Evolutionary conservation across 2,888 invertebrate genomes (phyloP), one percentile per base, ranked within the genome.

Genomic region (Lordiphosa andalusiaca): DNA sequence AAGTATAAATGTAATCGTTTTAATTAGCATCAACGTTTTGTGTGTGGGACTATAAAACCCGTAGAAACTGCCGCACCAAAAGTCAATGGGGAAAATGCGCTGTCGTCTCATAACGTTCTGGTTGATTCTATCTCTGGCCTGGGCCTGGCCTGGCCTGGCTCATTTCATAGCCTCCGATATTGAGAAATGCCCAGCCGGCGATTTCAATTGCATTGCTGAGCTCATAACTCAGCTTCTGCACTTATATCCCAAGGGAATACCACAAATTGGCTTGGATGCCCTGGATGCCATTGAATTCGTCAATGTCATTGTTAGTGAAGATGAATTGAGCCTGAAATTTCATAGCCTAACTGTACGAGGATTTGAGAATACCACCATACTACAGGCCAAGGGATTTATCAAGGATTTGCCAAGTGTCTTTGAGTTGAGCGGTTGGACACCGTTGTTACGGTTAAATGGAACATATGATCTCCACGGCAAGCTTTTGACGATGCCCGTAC

Each of bases 401-500:
- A 74, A 66, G 36, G 73, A 85, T 38, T 62, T 74, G 0, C 59
- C 51, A 3, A 39, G 41, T 9, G 53, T 52, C 5, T 50, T 67
- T 13, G 65, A 66, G 33, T n/a, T 66, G 3, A 46, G 47, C 6
- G 65, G 51, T 0, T 33, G 49, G 6, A 46, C 71, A 13, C 86
- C 85, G 2, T 30, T 57, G 21, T 7, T 87, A 4, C 51, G 13
- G 5, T 41, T 88, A 3, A 41, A 57, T 3, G 88, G 88, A 0
- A 52, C 70, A n/a, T 90, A 90, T 65, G 86, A 73, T 12, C 80
- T 87, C 16, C 69, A 72, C 30, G 90, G 90, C 9, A 86, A 85
- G 47, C 72, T 90, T 6, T 61, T 90, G 12, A 61, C 90, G 4
- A 67, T 90, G 39, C 88, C 90, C 3, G 83, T 90, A 33, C 75